Percentiles rank a stretch among this genome's conserved stretches.
These are phyloP conservation scores for Oryctes rhinoceros DNA, from an alignment of 1,140 invertebrate species.

Conservation along the genomic window DNA sequence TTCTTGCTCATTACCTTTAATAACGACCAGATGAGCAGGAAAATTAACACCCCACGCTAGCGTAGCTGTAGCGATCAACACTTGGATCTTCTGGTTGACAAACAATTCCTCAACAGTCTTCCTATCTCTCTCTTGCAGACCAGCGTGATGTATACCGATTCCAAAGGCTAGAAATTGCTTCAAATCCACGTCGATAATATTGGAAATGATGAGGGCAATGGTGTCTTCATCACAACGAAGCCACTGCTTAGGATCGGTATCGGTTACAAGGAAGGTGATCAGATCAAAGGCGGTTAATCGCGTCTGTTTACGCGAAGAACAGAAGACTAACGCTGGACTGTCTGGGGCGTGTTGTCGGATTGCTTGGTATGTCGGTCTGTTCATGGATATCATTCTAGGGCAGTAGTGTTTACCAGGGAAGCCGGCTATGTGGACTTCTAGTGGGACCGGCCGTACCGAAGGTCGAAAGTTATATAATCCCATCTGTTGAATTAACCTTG, in stretches of 20 bases:
- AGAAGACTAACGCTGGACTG: constrained; percentile 94
- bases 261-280: constrained; percentile 90
- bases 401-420: constrained; percentile 98
- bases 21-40: constrained; percentile 89
- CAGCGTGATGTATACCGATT: constrained; percentile 98
- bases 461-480: constrained; percentile 98
- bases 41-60: constrained; percentile 99
- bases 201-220: constrained; percentile 78
- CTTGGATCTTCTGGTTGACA: constrained; percentile 97
- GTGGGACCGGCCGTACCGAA: constrained; percentile 94
- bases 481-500: constrained; percentile 63
- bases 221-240: constrained; percentile 87
- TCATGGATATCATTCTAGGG: constrained; percentile 99
- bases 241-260: constrained; percentile 96
- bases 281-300: constrained; percentile 95
- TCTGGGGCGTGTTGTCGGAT: constrained; percentile 91
- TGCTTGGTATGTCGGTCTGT: constrained; percentile 97
- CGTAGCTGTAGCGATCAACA: constrained; percentile 97
- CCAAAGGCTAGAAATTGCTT: constrained; percentile 96
- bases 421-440: constrained; percentile 94
- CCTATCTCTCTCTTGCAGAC: constrained; percentile 89
- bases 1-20: constrained; percentile 62
- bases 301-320: constrained; percentile 97
- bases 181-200: constrained; percentile 82
- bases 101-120: constrained; percentile 94